Evolutionary conservation across 2,113 vertebrate genomes (phyloP).

Genomic region (Triplophysa dalaica): DNA sequence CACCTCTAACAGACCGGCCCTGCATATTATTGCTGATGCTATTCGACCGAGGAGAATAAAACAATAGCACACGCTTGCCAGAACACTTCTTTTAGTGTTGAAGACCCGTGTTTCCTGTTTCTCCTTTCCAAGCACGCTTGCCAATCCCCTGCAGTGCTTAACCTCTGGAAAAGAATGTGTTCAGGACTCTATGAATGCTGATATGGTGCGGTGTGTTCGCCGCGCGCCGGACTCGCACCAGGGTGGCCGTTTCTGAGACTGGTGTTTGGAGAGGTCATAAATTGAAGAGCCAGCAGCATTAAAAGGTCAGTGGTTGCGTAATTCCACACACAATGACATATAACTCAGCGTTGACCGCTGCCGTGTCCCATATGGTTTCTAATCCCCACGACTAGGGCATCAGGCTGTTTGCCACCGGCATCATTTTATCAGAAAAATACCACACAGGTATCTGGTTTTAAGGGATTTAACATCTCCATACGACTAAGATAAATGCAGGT

Average conservation of each 20-base stretch:
- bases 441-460: slow-evolving; percentile 6
- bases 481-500: not conserved
- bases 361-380: slow-evolving; percentile 27
- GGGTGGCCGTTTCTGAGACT: slow-evolving; percentile 47
- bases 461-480: slow-evolving; percentile 1
- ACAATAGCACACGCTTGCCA: slow-evolving; percentile 3
- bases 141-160: slow-evolving; percentile 50
- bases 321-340: slow-evolving; percentile 47
- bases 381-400: not conserved
- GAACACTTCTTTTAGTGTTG: slow-evolving; percentile 7
- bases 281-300: slow-evolving; percentile 46
- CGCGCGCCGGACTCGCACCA: slow-evolving; percentile 16
- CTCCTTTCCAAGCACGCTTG: slow-evolving; percentile 47
- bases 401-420: slow-evolving; percentile 14
- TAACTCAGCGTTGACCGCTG: slow-evolving; percentile 26
- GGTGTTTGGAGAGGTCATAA: slow-evolving; percentile 48
- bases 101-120: slow-evolving; percentile 20
- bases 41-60: slow-evolving; percentile 38
- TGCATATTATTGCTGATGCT: slow-evolving; percentile 38
- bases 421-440: not conserved
- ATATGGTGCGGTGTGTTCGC: slow-evolving; percentile 43
- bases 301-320: slow-evolving; percentile 49
- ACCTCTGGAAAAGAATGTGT: slow-evolving; percentile 49
- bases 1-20: slow-evolving; percentile 1
- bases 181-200: slow-evolving; percentile 55